A percentile compares a stretch with the other conserved stretches of the same genome.
These are phyloP conservation scores for Eolophus roseicapilla DNA, from an alignment of 2,113 vertebrate genomes.

Conservation along the genomic window DNA sequence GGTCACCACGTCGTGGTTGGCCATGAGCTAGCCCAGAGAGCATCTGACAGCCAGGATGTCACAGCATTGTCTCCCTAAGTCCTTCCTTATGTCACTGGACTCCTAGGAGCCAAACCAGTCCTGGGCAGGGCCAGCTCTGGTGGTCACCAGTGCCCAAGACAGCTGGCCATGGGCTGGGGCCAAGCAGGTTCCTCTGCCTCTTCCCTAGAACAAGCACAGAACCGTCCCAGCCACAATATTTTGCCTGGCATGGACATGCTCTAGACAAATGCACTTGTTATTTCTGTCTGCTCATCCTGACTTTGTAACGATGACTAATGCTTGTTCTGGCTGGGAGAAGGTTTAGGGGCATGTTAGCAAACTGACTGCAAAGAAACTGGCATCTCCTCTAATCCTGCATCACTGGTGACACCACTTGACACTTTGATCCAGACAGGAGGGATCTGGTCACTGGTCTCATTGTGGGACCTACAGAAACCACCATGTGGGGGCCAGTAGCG, in stretches of 20 bases:
- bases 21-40: neutral
- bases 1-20: neutral
- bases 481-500: neutral
- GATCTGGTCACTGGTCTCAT: rapidly evolving
- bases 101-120: neutral
- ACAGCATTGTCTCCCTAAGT: neutral
- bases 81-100: neutral
- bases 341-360: conserved; percentile 20
- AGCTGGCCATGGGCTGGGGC: neutral
- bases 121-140: neutral
- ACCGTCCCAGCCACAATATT: neutral
- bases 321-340: conserved; percentile 31
- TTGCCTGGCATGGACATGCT: conserved; percentile 24
- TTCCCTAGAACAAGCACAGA: neutral
- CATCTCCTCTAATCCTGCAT: neutral
- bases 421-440: neutral
- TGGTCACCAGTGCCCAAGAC: neutral
- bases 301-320: conserved; percentile 34
- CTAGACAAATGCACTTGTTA: conserved; percentile 10
- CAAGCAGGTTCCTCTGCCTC: neutral
- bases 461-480: neutral
- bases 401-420: neutral
- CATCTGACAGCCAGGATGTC: neutral
- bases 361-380: neutral
- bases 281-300: conserved; percentile 53